Base-by-base conservation (phyloP, 2,113 vertebrate genomes). In the Trematocara stigmaticum region DNA sequence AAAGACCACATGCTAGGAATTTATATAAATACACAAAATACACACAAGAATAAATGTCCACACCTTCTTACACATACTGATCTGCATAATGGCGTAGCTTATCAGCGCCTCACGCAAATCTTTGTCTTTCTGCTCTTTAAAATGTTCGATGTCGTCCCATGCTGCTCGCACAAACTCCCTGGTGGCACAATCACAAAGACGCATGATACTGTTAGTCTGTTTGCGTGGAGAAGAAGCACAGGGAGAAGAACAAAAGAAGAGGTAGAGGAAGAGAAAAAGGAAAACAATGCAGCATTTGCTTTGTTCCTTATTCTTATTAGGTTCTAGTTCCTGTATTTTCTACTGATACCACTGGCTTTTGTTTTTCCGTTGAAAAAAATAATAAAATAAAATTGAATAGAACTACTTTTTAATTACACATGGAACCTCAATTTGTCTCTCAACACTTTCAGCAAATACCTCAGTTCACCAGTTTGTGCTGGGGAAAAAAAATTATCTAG, bases 61-160 rank as follows among this genome's bases (percentile, higher is more conserved):
- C 93, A 99, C 98, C 97, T 99, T 99, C 95, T 99, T 99, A 94
- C 98, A 99, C 98, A 99, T 97, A 94, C 97, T 98, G 89, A 99
- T 99, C 94, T 99, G 98, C 98, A 99, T 99, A 35, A 99, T 97
- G 42, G 98, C 98, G 10, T 99, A 99, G 92, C 97, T 98, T 93
- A 99, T 98, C 20, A 99, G 97, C 0, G 98, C 98, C 92, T 99
- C 98, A 82, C 97, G 97, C 88, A 99, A 90, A 89, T 99, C 98
- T 2, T 87, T 96, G 87, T 99, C 97, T 94, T 99, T 99, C 91
- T 99, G 98, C 84, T 98, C 98, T 92, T 98, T 98, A 78, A 99
- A 99, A 8, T 97, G 97, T 52, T 99, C 98, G 2, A 99, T 97
- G 93, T 99, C 98, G 51, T 96, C 93, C 98, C 98, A 99, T 74